Percentiles rank a stretch among this genome's conserved stretches.
These are phyloP conservation scores for Cantharis lateralis DNA, from an alignment of 2,888 invertebrate genomes.

Conservation along the genomic window DNA sequence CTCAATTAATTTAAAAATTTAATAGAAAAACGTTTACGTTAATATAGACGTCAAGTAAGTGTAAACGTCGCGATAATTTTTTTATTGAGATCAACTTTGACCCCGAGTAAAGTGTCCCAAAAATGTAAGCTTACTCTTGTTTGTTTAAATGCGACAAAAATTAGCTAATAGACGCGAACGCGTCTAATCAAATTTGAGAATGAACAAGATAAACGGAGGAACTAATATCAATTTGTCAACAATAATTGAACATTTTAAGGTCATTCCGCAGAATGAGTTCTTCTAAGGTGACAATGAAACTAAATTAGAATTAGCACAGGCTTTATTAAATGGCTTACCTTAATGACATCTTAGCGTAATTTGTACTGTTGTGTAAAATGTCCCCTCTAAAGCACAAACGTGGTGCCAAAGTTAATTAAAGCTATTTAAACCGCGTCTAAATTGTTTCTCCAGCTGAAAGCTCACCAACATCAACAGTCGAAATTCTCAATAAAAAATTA, in stretches of 20 bases:
- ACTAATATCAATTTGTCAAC: conserved; percentile 12
- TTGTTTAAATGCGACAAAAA: neutral
- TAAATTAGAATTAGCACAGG: conserved; percentile 15
- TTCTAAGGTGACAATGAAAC: conserved; percentile 8
- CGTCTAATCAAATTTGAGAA: conserved; percentile 4
- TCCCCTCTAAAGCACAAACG: neutral
- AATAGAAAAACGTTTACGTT: neutral
- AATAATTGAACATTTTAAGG: conserved; percentile 17
- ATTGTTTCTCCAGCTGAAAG: neutral
- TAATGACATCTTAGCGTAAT: conserved; percentile 13
- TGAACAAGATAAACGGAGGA: conserved; percentile 4
- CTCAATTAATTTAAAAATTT: neutral
- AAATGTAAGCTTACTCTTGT: neutral
- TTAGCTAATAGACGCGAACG: neutral
- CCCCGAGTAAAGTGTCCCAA: conserved; percentile 4
- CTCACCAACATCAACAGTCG: neutral
- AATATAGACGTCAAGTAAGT: neutral
- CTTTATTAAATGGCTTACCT: conserved; percentile 20
- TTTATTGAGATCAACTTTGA: conserved; percentile 20
- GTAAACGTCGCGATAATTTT: neutral
- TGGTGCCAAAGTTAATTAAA: conserved; percentile 2
- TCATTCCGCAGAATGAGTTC: conserved; percentile 6
- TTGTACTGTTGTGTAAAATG: conserved; percentile 2
- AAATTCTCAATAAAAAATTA: neutral
- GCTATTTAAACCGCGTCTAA: neutral